These are phyloP conservation scores for Nomia melanderi DNA, from an alignment of 1,140 invertebrate species.

Conservation along the genomic window DNA sequence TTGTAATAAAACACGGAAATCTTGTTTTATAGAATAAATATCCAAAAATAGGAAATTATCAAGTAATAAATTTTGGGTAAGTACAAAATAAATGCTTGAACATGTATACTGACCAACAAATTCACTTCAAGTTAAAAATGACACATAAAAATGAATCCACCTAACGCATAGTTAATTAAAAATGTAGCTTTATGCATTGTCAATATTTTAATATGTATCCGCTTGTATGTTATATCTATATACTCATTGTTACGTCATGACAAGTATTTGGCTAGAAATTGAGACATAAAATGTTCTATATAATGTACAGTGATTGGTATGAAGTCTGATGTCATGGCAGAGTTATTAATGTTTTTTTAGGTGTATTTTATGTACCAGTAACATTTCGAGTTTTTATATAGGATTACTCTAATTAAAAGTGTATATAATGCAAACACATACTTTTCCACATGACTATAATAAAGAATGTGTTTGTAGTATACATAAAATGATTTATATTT, in stretches of 20 bases:
- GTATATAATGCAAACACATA: neutral
- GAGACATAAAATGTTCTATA: conserved; percentile 9
- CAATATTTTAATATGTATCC: conserved; percentile 44
- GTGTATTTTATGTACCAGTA: conserved; percentile 12
- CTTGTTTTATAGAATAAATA: conserved; percentile 8
- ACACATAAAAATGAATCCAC: conserved; percentile 44
- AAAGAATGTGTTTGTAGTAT: conserved; percentile 18
- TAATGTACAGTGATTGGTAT: conserved; percentile 27
- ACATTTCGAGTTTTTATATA: conserved; percentile 7
- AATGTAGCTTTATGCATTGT: conserved; percentile 18
- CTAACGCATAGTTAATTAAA: conserved; percentile 32
- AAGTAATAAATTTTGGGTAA: conserved; percentile 3
- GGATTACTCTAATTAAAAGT: conserved; percentile 21
- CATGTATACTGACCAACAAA: conserved; percentile 22
- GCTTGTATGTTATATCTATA: conserved; percentile 17
- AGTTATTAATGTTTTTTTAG: conserved; percentile 21
- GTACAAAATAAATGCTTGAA: conserved; percentile 40
- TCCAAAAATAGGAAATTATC: neutral
- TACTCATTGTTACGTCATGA: conserved; percentile 22
- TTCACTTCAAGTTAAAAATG: conserved; percentile 43
- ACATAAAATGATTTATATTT: conserved; percentile 1
- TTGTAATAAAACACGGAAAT: neutral
- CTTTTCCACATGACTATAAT: neutral
- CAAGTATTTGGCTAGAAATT: conserved; percentile 38
- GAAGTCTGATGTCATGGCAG: conserved; percentile 47